phyloP scores from a whole-genome alignment of 2,113 vertebrate species.

The Rhagologus leucostigma region DNA sequence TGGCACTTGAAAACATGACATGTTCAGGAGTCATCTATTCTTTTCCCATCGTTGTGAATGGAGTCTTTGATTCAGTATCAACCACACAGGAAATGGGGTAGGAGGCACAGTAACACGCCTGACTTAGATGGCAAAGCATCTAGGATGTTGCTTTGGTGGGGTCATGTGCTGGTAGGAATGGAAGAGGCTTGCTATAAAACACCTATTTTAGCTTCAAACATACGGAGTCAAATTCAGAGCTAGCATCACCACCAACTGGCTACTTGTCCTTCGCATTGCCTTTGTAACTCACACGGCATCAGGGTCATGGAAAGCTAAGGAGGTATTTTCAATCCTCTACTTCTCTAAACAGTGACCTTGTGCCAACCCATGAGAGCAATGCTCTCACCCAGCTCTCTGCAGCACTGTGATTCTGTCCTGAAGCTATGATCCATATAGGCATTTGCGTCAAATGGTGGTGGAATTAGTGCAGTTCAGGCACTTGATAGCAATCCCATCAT shows the following conservation, averaged over 20 bases:
- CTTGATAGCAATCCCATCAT: accelerated
- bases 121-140: conserved; percentile 55
- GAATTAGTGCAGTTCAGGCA: not conserved
- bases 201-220: not conserved
- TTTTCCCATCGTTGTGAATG: conserved; percentile 54
- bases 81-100: conserved; percentile 45
- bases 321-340: not conserved
- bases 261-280: not conserved
- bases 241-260: not conserved
- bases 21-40: conserved; percentile 16
- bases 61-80: conserved; percentile 51
- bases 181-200: not conserved
- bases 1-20: not conserved
- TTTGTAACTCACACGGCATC: not conserved
- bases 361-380: not conserved
- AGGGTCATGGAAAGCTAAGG: not conserved
- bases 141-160: not conserved
- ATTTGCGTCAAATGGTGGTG: not conserved
- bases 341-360: not conserved
- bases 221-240: not conserved
- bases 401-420: not conserved
- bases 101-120: conserved; percentile 41
- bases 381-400: accelerated
- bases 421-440: not conserved
- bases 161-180: not conserved